Conservation (phyloP, 1,140 invertebrate species). For the Carposina sasakii region DNA sequence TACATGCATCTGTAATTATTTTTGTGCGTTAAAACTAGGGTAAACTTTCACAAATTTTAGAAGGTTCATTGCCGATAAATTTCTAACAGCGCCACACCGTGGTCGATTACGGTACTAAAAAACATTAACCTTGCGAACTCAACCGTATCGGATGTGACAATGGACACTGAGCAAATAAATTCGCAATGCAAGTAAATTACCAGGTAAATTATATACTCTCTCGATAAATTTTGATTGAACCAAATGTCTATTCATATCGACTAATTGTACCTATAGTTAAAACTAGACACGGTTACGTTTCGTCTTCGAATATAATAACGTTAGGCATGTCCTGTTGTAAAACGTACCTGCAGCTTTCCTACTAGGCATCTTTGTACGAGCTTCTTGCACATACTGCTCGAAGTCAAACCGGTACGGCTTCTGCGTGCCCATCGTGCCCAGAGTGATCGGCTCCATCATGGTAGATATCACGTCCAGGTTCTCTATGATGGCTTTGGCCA, state of each 20-base stretch:
- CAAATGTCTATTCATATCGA: too few species aligned
- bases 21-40: slow-evolving; percentile 12
- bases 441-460: slow-evolving; percentile 50
- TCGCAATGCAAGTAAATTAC: too few species aligned
- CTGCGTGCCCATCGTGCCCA: slow-evolving; percentile 60
- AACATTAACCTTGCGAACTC: slow-evolving; percentile 21
- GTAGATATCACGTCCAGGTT: slow-evolving; percentile 52
- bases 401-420: slow-evolving; percentile 56
- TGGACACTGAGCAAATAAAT: slow-evolving; percentile 5
- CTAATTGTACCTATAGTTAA: not conserved
- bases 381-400: slow-evolving; percentile 59
- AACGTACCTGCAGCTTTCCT: slow-evolving; percentile 52
- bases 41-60: slow-evolving; percentile 23
- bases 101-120: slow-evolving; percentile 31
- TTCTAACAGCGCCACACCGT: slow-evolving; percentile 22
- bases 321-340: too few species aligned
- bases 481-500: slow-evolving; percentile 54
- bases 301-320: too few species aligned
- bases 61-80: too few species aligned
- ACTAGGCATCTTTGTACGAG: slow-evolving; percentile 55
- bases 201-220: too few species aligned
- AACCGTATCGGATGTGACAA: slow-evolving; percentile 28
- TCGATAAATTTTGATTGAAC: too few species aligned
- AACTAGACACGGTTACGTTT: too few species aligned
- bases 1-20: slow-evolving; percentile 51